Evolutionary conservation across 2,797 vertebrate species (phyloP), one percentile per base, ranked within the genome.

Genomic region (Pangasius macronema): DNA sequence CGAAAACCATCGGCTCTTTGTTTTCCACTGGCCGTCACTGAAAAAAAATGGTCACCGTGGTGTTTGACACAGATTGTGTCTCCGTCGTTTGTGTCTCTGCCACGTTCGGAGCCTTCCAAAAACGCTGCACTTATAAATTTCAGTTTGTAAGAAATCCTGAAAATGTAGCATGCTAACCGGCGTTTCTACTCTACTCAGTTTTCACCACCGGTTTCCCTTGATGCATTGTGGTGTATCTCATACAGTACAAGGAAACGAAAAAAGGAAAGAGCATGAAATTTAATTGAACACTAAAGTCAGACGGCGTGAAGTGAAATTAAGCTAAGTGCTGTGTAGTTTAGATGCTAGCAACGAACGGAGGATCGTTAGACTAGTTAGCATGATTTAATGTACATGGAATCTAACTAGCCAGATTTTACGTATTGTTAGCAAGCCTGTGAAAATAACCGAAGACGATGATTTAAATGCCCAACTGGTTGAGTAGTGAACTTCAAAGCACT

Each of bases 11-110:
- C 73, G 81, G 4, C 39, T 55, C 85, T 67, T 83, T 84, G 79
- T 82, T 88, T 88, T 88, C 68, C 22, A 6, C 36, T 22, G 42
- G 77, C 67, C 57, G 51, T 0, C n/a, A 11, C 73, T 39, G 63
- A 75, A 70, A 88, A 77, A 88, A 88, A 79, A 88, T 82, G 82
- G 46, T 65, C 61, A 6, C 16, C 22, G 75, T 53, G 51, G n/a
- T 16, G 39, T 46, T 46, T 65, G 57, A 82, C 67, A 79, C 72
- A 75, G 84, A n/a, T n/a, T n/a, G n/a, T n/a, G n/a, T n/a, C n/a
- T n/a, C n/a, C n/a, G n/a, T n/a, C n/a, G n/a, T n/a, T n/a, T n/a
- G n/a, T n/a, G n/a, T n/a, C n/a, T n/a, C n/a, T n/a, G n/a, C n/a
- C n/a, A n/a, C n/a, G n/a, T n/a, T n/a, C n/a, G n/a, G n/a, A n/a